A percentile compares a stretch with the other conserved stretches of the same genome.
These are phyloP conservation scores for Calephelis virginiensis DNA, from an alignment of 1,140 invertebrate genomes.

Conservation along the genomic window DNA sequence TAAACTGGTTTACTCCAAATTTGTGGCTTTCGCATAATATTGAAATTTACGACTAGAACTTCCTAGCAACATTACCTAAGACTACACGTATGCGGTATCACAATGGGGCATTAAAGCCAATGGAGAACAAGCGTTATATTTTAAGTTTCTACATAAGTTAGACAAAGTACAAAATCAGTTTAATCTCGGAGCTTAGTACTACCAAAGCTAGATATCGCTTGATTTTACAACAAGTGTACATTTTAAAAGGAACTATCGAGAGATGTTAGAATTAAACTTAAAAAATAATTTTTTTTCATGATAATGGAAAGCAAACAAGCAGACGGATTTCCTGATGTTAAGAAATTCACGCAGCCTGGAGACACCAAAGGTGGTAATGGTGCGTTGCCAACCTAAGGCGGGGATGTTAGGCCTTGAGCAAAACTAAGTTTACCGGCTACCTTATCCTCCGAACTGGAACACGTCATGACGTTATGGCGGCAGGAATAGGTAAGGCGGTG, in stretches of 20 bases:
- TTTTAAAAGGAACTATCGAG: neutral
- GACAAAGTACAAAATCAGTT: constrained; percentile 19
- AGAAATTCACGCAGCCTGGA: too few species aligned
- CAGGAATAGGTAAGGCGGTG: too few species aligned
- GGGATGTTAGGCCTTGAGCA: too few species aligned
- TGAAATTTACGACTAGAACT: constrained; percentile 71
- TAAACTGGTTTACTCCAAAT: constrained; percentile 62
- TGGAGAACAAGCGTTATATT: constrained; percentile 28
- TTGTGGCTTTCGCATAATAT: constrained; percentile 71
- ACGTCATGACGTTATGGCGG: too few species aligned
- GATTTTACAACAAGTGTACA: neutral
- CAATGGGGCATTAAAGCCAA: constrained; percentile 34
- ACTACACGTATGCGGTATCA: constrained; percentile 39
- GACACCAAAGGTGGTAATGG: too few species aligned
- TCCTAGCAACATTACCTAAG: constrained; percentile 45
- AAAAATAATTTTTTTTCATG: neutral
- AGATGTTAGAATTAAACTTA: neutral
- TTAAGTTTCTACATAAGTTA: constrained; percentile 19
- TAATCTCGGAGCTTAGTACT: constrained; percentile 13
- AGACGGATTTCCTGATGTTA: too few species aligned
- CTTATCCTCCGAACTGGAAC: too few species aligned
- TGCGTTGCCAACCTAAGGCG: too few species aligned
- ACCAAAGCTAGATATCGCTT: neutral
- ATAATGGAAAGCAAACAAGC: too few species aligned
- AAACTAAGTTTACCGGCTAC: too few species aligned